Base-by-base conservation (phyloP, 2,888 invertebrate species). In the Sipunculus nudus region DNA sequence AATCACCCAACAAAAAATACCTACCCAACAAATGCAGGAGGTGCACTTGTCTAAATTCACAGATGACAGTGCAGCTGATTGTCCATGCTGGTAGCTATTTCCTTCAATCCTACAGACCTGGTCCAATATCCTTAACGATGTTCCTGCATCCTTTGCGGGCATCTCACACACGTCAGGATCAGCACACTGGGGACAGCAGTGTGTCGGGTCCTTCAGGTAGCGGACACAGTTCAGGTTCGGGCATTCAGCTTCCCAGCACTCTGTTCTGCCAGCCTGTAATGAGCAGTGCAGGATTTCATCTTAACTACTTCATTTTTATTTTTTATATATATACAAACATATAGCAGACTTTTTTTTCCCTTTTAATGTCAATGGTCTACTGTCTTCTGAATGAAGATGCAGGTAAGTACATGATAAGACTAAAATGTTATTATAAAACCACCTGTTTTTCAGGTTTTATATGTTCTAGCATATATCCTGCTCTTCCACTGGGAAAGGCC, bases 191-290 rank as follows among this genome's bases (percentile, higher is more conserved):
- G 88, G 88, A 82, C 89, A 91, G 84, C 90, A 92, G 85, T 89
- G 90, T 4, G 89, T 89, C 13, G 88, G 87, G 64, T 86, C 86
- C 71, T 88, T 87, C 41, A 89, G 85, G 3, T 89, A 88, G 72
- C 88, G 87, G 62, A 86, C 85, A 80, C 91, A 91, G 54, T 87
- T 85, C 55, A 89, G 84, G 49, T 88, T 88, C 74, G 92, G 92
- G 84, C 94, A 94, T 81, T 91, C 90, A 83, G 92, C 87, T 78
- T 91, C 90, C 92, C 92, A 93, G 82, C 94, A 94, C 87, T 93
- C 93, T 74, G 92, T 89, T 85, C 93, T 92, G 52, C 93, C 93
- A 77, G 91, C 87, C 90, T 91, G 84, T 32, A 59, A 85, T 58
- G 39, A 16, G 31, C 21, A 1, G 13, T 10, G 21, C 13, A 19